These are phyloP conservation scores for Lepeophtheirus nordmannii DNA, from an alignment of 2,888 invertebrate species.

Conservation along the genomic window DNA sequence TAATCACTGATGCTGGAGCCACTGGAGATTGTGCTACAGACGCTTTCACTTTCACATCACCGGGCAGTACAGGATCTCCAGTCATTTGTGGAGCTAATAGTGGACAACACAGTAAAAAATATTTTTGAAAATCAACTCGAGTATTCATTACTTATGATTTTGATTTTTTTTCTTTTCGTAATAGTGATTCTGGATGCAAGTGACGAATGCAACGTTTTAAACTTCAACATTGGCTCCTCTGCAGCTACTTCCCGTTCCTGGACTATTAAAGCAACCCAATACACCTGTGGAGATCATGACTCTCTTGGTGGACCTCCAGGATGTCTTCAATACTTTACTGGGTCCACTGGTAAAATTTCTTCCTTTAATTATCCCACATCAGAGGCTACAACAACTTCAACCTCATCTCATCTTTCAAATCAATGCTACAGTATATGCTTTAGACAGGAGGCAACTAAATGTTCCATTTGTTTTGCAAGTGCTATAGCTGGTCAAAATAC, in stretches of 20 bases:
- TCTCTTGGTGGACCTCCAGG: constrained; percentile 2
- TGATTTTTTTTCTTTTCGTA: neutral
- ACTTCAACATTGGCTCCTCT: neutral
- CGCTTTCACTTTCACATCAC: neutral
- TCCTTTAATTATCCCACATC: neutral
- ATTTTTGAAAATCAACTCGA: neutral
- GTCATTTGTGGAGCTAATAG: neutral
- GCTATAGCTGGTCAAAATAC: neutral
- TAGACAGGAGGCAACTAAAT: neutral
- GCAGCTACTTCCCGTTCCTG: neutral
- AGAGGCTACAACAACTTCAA: neutral
- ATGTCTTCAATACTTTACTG: neutral
- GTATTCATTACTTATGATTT: neutral
- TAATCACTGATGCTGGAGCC: neutral
- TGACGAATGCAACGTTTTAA: neutral
- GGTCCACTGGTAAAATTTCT: neutral
- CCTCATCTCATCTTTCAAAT: neutral
- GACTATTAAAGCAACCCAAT: neutral
- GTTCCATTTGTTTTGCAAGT: neutral
- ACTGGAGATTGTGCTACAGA: neutral
- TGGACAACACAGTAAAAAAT: neutral
- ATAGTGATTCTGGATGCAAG: neutral
- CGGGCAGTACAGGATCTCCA: neutral
- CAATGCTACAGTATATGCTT: neutral
- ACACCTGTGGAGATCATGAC: neutral